These are phyloP conservation scores for Enteromius afrohamiltoni DNA, from an alignment of 2,797 vertebrate species.

Conservation along the genomic window DNA sequence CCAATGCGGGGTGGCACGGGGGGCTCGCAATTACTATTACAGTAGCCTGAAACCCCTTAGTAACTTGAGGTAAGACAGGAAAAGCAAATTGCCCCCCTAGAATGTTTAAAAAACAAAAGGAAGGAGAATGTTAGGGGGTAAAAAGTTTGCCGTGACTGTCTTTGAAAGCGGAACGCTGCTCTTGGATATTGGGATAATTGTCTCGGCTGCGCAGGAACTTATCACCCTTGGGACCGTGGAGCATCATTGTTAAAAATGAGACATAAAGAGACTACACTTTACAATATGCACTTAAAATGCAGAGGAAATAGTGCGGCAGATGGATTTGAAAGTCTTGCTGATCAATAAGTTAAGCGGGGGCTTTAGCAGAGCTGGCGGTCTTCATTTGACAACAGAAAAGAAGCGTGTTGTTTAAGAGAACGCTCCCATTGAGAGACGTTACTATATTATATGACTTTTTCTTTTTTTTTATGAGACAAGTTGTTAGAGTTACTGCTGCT, in stretches of 20 bases:
- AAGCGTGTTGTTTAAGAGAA: constrained; percentile 17
- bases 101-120: constrained; percentile 79
- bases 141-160: constrained; percentile 65
- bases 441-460: not conserved
- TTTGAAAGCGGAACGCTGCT: constrained; percentile 63
- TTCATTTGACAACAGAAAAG: constrained; percentile 54
- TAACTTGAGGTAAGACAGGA: constrained; percentile 87
- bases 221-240: constrained; percentile 71
- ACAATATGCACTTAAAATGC: constrained; percentile 76
- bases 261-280: constrained; percentile 66
- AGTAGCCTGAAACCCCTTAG: constrained; percentile 88
- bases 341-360: constrained; percentile 78
- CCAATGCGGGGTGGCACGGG: constrained; percentile 74
- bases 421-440: constrained; percentile 28
- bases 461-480: not conserved
- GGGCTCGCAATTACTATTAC: constrained; percentile 91
- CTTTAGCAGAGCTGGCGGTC: constrained; percentile 63
- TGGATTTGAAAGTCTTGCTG: constrained; percentile 76
- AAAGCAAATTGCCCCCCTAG: constrained; percentile 80
- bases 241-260: constrained; percentile 67
- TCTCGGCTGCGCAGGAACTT: constrained; percentile 69
- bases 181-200: constrained; percentile 67
- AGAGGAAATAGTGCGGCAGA: constrained; percentile 80
- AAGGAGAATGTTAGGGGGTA: constrained; percentile 61
- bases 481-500: not conserved